Base-by-base conservation (phyloP, 2,797 vertebrate genomes). In the Saxicola maurus region DNA sequence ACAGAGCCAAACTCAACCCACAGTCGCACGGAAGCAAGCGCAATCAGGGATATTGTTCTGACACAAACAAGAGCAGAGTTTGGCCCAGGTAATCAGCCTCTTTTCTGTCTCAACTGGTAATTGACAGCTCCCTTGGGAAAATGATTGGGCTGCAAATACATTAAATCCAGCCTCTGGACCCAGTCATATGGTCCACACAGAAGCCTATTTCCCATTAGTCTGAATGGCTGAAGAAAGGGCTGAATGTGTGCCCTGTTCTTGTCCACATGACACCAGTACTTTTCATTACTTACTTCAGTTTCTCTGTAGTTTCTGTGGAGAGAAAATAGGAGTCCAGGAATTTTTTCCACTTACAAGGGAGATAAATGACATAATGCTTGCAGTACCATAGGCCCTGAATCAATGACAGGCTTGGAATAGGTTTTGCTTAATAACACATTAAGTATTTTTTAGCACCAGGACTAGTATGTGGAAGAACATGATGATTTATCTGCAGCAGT, bases 51-150 rank as follows among this genome's bases (percentile, higher is more conserved):
- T 72, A 67, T 73, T 93, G 86, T 75, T 79, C 84, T 59, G 45
- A 78, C 49, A 82, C 59, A 88, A 90, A 57, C 45, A 92, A 89
- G 80, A 86, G 45, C 77, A 60, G 62, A 92, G 48, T 85, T 87
- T 91, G 73, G 55, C 43, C 62, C 79, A 91, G 78, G 86, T 89
- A 91, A 85, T 89, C 79, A 80, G 21, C 73, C 78, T 59, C 66
- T 78, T 87, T 92, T 87, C 62, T 87, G 7, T 85, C 88, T 82
- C 23, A 20, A 27, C 27, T 91, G 78, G 40, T 66, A 78, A 86
- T 9, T 78, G 85, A 52, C 71, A 88, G 51, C n/a, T 90, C 45
- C 62, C 49, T 64, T 49, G 65, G 45, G 46, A 25, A 87, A 91
- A 89, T 57, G 33, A 42, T 9, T 74, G 19, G 81, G 25, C 73